Percentiles rank a stretch among this genome's conserved stretches.
Evolutionary conservation across 2,113 vertebrate genomes (phyloP).

Genomic region (Anolis carolinensis): DNA sequence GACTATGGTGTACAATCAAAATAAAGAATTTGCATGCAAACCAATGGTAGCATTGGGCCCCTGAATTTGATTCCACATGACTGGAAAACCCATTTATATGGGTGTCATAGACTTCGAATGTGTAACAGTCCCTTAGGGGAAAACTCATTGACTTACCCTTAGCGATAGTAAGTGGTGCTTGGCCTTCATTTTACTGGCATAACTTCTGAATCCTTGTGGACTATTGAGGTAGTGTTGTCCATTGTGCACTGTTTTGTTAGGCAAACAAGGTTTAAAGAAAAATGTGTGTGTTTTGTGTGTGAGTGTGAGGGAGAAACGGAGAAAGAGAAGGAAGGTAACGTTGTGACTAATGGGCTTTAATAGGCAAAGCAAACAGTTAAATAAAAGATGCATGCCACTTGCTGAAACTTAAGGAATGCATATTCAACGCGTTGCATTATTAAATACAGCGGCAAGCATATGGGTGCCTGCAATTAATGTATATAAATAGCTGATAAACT

Average conservation of each 20-base stretch:
- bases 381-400: conserved; percentile 75
- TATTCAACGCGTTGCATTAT: conserved; percentile 82
- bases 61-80: conserved; percentile 38
- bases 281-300: background rate
- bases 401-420: conserved; percentile 82
- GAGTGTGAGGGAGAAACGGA: background rate
- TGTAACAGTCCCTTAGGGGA: conserved; percentile 62
- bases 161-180: conserved; percentile 75
- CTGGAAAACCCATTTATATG: conserved; percentile 53
- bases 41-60: conserved; percentile 65
- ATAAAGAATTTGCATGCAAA: background rate
- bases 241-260: conserved; percentile 61
- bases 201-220: conserved; percentile 64
- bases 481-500: conserved; percentile 87
- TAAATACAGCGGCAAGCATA: conserved; percentile 83
- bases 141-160: conserved; percentile 74
- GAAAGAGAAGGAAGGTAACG: conserved; percentile 61
- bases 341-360: conserved; percentile 76
- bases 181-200: conserved; percentile 71
- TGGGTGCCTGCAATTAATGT: conserved; percentile 85
- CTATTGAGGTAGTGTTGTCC: conserved; percentile 71
- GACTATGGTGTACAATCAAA: no score
- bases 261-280: conserved; percentile 75
- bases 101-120: conserved; percentile 55
- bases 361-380: conserved; percentile 81